phyloP scores from a whole-genome alignment of 1,140 invertebrate genomes.

The Mesaphorura yosii region DNA sequence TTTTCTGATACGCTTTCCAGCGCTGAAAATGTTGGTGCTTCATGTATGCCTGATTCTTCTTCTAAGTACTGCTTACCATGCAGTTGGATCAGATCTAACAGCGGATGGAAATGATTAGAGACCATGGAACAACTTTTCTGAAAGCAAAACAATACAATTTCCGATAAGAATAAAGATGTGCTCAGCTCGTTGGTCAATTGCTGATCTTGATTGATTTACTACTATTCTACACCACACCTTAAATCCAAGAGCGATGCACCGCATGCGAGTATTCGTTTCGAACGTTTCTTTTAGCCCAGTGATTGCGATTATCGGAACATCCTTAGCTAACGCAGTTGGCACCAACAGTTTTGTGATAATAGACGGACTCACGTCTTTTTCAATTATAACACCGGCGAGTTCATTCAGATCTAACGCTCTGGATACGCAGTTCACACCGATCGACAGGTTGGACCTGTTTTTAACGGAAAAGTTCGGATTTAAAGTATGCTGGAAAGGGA shows the following conservation, averaged over 20 bases:
- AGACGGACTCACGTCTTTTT: conserved; percentile 26
- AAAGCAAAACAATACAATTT: no score
- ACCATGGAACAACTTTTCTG: not conserved
- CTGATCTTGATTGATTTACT: no score
- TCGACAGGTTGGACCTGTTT: conserved; percentile 13
- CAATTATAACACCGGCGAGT: conserved; percentile 25
- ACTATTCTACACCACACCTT: conserved; percentile 28
- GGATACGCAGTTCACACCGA: conserved; percentile 29
- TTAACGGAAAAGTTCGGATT: not conserved
- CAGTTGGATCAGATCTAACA: not conserved
- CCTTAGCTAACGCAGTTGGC: conserved; percentile 17
- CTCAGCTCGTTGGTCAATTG: no score
- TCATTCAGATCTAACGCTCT: conserved; percentile 14
- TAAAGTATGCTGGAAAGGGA: not conserved
- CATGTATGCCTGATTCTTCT: no score
- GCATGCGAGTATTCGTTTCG: conserved; percentile 9
- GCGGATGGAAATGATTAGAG: not conserved
- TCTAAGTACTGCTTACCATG: not conserved
- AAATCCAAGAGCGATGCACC: conserved; percentile 28
- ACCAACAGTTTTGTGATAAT: conserved; percentile 30
- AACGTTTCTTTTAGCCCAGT: conserved; percentile 15
- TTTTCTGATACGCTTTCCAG: no score
- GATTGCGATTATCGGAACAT: conserved; percentile 26
- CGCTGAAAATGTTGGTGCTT: no score
- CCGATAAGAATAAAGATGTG: no score